phyloP scores from a whole-genome alignment of 1,140 invertebrate species.

The Bathynomus jamesi region DNA sequence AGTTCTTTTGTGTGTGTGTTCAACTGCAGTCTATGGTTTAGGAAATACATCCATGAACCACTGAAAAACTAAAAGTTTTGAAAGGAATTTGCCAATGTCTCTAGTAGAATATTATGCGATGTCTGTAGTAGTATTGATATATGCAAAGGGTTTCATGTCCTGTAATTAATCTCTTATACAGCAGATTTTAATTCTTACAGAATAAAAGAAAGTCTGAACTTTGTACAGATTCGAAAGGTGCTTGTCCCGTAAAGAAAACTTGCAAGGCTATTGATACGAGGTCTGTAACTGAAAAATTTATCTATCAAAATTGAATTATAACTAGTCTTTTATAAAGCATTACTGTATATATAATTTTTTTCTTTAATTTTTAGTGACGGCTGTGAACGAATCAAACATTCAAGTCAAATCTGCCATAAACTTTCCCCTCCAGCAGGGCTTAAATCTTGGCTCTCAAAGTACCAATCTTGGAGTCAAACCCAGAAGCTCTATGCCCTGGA shows the following conservation, averaged over 20 bases:
- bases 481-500: slow-evolving; percentile 83
- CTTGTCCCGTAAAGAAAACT: slow-evolving; percentile 29
- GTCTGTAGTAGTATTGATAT: too few species aligned
- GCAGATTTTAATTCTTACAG: too few species aligned
- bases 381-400: slow-evolving; percentile 2
- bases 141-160: too few species aligned
- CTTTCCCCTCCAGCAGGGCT: slow-evolving; percentile 21
- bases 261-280: slow-evolving; percentile 28
- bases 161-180: too few species aligned
- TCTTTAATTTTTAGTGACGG: slow-evolving; percentile 12
- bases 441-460: slow-evolving; percentile 29
- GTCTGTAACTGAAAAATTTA: not conserved
- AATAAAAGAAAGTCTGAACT: slow-evolving; percentile 33
- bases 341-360: not conserved
- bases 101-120: too few species aligned
- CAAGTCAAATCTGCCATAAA: slow-evolving; percentile 4
- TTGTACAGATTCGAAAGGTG: slow-evolving; percentile 27
- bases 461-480: slow-evolving; percentile 65
- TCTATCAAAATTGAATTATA: not conserved
- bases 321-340: not conserved
- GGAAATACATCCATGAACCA: too few species aligned
- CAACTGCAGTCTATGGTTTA: too few species aligned
- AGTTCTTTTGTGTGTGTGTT: too few species aligned
- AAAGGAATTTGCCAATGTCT: too few species aligned
- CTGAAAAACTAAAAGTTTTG: too few species aligned